These are phyloP conservation scores for Callocephalon fimbriatum DNA, from an alignment of 2,113 vertebrate genomes.

Conservation along the genomic window DNA sequence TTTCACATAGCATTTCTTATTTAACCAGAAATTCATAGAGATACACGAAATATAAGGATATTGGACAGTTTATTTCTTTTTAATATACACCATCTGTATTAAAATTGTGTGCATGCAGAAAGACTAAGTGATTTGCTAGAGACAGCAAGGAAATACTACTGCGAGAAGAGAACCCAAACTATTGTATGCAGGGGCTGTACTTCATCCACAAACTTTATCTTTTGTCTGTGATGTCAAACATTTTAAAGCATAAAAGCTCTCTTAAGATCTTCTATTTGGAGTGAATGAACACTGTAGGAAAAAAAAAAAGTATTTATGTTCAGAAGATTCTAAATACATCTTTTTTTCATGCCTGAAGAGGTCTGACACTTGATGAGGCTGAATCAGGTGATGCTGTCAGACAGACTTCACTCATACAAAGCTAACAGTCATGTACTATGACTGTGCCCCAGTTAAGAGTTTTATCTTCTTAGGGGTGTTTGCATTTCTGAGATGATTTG, in stretches of 20 bases:
- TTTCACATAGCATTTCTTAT: background rate
- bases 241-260: background rate
- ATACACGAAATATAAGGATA: background rate
- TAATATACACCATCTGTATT: fast-evolving
- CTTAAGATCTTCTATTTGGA: background rate
- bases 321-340: background rate
- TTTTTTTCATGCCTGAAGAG: background rate
- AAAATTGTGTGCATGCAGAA: background rate
- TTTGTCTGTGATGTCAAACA: background rate
- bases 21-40: background rate
- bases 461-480: background rate
- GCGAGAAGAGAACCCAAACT: background rate
- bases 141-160: background rate
- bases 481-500: background rate
- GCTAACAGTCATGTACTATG: background rate
- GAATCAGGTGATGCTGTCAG: background rate
- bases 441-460: background rate
- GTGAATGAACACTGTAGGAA: background rate
- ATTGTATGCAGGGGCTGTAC: background rate
- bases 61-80: background rate
- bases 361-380: background rate
- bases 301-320: background rate
- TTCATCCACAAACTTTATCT: background rate
- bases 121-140: background rate
- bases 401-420: background rate